Evolutionary conservation across 1,140 invertebrate species (phyloP).

Genomic region (Mizuhopecten yessoensis): DNA sequence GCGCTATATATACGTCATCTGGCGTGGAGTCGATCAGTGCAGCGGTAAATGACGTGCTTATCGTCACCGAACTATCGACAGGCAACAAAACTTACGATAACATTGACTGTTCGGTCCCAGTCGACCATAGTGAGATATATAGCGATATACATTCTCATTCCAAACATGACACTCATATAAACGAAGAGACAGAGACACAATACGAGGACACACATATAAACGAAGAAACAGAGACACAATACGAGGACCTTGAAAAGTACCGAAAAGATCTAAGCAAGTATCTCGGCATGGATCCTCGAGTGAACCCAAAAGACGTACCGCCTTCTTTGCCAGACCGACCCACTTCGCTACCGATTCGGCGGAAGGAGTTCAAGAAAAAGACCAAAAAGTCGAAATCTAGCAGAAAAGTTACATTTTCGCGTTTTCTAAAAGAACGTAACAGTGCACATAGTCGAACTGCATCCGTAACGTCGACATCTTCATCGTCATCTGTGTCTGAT

Average conservation of each 20-base stretch:
- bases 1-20: constrained; percentile 2
- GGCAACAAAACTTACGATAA: neutral
- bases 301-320: neutral
- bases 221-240: neutral
- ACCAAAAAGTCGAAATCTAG: neutral
- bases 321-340: constrained; percentile 18
- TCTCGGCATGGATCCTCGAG: neutral
- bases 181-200: neutral
- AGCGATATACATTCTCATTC: neutral
- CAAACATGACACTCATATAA: neutral
- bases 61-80: neutral
- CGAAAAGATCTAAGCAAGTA: neutral
- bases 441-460: neutral
- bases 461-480: neutral
- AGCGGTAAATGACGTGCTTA: neutral
- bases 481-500: constrained; percentile 18
- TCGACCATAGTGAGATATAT: neutral
- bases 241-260: constrained; percentile 23
- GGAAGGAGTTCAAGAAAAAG: constrained; percentile 34
- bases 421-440: neutral
- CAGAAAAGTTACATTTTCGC: neutral
- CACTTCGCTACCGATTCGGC: neutral
- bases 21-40: neutral
- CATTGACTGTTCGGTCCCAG: neutral
- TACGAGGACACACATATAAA: neutral